Base-by-base conservation (phyloP, 2,797 vertebrate species). In the Lates japonicus region DNA sequence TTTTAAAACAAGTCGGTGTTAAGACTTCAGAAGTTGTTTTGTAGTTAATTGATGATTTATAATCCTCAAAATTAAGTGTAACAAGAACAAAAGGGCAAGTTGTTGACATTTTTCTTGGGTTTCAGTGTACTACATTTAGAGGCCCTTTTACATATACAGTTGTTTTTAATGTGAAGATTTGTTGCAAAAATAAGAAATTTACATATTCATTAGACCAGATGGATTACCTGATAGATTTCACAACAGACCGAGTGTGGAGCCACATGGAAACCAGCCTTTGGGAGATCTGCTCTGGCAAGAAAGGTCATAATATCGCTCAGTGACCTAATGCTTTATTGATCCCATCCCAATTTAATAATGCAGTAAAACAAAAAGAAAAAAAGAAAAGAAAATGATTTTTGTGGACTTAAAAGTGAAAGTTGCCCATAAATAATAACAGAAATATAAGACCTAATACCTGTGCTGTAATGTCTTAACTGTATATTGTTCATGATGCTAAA, bases 231-330 rank as follows among this genome's bases (percentile, higher is more conserved):
- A 69, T 46, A 25, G 69, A 64, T 63, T 64, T 84, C 75, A 76
- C 68, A 70, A 48, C 72, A 74, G 69, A 63, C 42, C 62, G 60
- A 31, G 66, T 10, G 49, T 55, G 64, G 4, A 74, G 76, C 61
- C 86, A 81, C 74, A 76, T 86, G 85, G 79, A 78, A 80, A 48
- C 33, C 70, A 79, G 83, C 74, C 71, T 78, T 22, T 44, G 33
- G 63, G 37, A 78, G 61, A 63, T 31, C 44, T 52, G 67, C 55
- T 81, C 78, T 77, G 75, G 66, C 3, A 54, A 66, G 31, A 19
- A 67, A 67, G 74, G 74, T 87, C 65, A 57, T 2, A 20, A 68
- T 35, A 37, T n/a, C 37, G 66, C 73, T 80, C 75, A 79, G 4
- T 63, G 63, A 69, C 62, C 62, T 22, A 67, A 72, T 65, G 78